Conservation (phyloP, 2,888 invertebrate species). For the Aleiodes leptofemur region DNA sequence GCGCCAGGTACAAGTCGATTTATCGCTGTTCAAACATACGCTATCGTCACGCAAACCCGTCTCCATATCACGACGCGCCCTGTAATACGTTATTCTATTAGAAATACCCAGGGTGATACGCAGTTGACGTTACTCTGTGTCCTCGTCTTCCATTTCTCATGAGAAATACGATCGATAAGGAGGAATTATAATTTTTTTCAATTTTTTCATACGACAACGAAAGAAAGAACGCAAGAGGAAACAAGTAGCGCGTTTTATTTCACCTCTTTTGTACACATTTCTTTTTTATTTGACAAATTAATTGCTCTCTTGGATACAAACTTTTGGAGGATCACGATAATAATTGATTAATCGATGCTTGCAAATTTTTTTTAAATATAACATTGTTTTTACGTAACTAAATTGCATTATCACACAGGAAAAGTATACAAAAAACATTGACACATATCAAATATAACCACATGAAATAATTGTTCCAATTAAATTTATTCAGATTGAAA, state of each 20-base stretch:
- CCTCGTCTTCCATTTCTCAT: constrained; percentile 4
- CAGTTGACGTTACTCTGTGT: constrained; percentile 26
- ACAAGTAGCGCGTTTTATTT: too few relatives aligned
- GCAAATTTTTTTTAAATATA: constrained; percentile 16
- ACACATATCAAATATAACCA: constrained; percentile 24
- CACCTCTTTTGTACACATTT: too few relatives aligned
- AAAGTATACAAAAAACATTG: constrained; percentile 33
- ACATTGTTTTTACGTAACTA: constrained; percentile 18
- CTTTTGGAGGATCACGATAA: neutral
- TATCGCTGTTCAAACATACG: constrained; percentile 71
- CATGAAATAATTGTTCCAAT: constrained; percentile 3
- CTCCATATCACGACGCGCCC: constrained; percentile 51
- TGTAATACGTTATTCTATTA: constrained; percentile 56
- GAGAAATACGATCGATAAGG: neutral
- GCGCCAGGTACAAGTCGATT: constrained; percentile 65
- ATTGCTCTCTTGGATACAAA: neutral
- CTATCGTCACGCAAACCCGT: constrained; percentile 66
- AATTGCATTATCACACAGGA: constrained; percentile 13
- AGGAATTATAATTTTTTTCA: constrained; percentile 4
- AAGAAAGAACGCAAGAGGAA: neutral
- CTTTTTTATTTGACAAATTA: too few relatives aligned
- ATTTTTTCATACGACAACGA: neutral
- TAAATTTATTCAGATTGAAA: constrained; percentile 12
- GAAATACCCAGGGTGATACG: constrained; percentile 45
- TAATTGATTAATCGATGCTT: constrained; percentile 16